phyloP scores from a whole-genome alignment of 2,113 vertebrate species.

The Gracilinanus agilis region DNA sequence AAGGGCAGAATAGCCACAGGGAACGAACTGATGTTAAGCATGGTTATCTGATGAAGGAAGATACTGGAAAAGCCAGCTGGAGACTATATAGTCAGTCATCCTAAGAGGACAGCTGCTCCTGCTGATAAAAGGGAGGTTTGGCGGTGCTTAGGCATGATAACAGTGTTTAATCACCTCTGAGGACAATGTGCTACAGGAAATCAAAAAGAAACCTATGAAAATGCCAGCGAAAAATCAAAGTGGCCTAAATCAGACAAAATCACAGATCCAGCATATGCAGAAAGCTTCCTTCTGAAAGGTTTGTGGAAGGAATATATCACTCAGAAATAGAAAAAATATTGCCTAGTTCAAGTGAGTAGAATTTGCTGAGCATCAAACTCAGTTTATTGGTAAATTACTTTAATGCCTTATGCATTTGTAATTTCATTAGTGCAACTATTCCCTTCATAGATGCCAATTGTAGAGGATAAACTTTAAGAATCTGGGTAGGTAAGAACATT shows the following conservation, averaged over 20 bases:
- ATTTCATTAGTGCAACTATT: neutral
- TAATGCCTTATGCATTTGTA: neutral
- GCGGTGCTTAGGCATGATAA: neutral
- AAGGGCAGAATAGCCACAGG: neutral
- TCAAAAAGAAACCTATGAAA: neutral
- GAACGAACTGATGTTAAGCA: neutral
- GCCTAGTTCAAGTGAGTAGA: neutral
- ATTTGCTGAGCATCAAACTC: neutral
- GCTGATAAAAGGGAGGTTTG: neutral
- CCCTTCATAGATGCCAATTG: neutral
- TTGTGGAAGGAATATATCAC: neutral
- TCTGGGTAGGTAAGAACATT: neutral
- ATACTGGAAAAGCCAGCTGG: neutral
- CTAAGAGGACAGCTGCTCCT: neutral
- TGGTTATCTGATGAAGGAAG: neutral
- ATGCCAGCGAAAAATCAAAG: neutral
- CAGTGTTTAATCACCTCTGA: slow-evolving; percentile 26
- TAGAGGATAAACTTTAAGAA: neutral
- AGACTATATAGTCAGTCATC: neutral
- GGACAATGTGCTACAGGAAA: neutral
- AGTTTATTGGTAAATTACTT: neutral
- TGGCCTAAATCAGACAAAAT: neutral
- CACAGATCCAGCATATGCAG: neutral
- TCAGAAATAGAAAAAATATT: neutral
- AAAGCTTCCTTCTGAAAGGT: neutral